phyloP scores from a whole-genome alignment of 1,140 invertebrate species.

The Leptopilina clavipes region DNA sequence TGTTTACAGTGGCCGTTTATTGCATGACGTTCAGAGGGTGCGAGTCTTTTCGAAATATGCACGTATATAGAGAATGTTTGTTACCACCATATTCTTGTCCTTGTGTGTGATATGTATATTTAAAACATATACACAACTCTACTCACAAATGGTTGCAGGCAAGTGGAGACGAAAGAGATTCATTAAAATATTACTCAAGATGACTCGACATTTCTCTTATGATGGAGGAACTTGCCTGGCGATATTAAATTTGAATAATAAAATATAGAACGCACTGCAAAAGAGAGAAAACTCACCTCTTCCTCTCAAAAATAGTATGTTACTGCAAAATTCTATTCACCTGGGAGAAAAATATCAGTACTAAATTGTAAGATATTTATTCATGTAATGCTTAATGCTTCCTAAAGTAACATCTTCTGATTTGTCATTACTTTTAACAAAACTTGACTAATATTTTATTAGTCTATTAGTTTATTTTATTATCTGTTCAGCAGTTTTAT shows the following conservation, averaged over 20 bases:
- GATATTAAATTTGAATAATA: conserved; percentile 33
- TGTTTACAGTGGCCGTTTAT: conserved; percentile 31
- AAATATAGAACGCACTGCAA: conserved; percentile 6
- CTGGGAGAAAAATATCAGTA: neutral
- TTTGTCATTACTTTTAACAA: too few species aligned
- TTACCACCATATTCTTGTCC: neutral
- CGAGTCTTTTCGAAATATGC: conserved; percentile 15
- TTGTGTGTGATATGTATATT: neutral
- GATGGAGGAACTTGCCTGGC: neutral
- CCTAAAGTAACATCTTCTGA: too few species aligned
- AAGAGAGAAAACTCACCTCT: neutral
- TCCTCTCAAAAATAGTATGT: neutral
- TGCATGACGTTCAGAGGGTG: conserved; percentile 32
- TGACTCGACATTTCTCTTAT: conserved; percentile 28
- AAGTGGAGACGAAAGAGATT: conserved; percentile 34
- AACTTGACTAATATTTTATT: too few species aligned
- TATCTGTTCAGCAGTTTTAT: too few species aligned
- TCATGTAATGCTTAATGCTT: too few species aligned
- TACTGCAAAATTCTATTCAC: conserved; percentile 1
- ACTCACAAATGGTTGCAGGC: conserved; percentile 14
- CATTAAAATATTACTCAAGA: conserved; percentile 33
- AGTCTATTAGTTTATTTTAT: too few species aligned
- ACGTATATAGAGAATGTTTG: neutral
- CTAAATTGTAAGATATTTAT: neutral
- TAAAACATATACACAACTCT: conserved; percentile 6